Conservation (phyloP, 1,140 invertebrate genomes). For the Eulimnadia texana region DNA sequence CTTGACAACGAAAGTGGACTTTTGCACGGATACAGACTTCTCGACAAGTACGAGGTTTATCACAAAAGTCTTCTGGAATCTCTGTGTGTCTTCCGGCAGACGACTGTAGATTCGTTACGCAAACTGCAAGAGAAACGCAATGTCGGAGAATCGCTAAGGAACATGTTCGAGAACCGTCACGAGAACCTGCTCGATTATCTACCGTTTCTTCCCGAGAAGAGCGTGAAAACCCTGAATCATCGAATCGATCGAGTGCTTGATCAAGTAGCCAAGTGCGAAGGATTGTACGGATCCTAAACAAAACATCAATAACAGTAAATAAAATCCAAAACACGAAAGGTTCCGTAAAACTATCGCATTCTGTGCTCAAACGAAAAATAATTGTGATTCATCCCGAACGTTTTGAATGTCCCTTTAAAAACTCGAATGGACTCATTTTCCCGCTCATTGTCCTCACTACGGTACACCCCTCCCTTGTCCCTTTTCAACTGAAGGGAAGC, state of each 20-base stretch:
- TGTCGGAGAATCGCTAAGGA: slow-evolving; percentile 32
- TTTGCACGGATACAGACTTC: slow-evolving; percentile 65
- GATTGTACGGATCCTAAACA: slow-evolving; percentile 23
- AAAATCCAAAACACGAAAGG: background rate
- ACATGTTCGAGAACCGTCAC: slow-evolving; percentile 27
- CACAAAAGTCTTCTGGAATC: slow-evolving; percentile 59
- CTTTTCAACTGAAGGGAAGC: background rate
- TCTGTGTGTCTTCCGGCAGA: slow-evolving; percentile 58
- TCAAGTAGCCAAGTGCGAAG: slow-evolving; percentile 53
- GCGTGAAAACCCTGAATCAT: slow-evolving; percentile 56
- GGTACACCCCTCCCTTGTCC: background rate
- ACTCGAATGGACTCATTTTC: background rate
- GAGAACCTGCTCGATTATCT: slow-evolving; percentile 44
- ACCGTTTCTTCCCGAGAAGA: slow-evolving; percentile 60
- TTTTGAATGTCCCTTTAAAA: background rate
- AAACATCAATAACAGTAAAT: background rate
- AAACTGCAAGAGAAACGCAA: slow-evolving; percentile 37
- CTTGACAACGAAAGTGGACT: slow-evolving; percentile 77
- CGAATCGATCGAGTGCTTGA: slow-evolving; percentile 51
- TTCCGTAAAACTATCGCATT: too few species aligned
- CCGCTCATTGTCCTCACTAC: background rate
- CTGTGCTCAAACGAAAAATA: background rate
- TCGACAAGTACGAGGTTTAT: slow-evolving; percentile 70
- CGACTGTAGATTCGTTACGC: slow-evolving; percentile 48
- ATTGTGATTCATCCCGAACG: background rate